Evolutionary conservation across 2,888 invertebrate species (phyloP), one percentile per base, ranked within the genome.

Genomic region (Dioctria linearis): DNA sequence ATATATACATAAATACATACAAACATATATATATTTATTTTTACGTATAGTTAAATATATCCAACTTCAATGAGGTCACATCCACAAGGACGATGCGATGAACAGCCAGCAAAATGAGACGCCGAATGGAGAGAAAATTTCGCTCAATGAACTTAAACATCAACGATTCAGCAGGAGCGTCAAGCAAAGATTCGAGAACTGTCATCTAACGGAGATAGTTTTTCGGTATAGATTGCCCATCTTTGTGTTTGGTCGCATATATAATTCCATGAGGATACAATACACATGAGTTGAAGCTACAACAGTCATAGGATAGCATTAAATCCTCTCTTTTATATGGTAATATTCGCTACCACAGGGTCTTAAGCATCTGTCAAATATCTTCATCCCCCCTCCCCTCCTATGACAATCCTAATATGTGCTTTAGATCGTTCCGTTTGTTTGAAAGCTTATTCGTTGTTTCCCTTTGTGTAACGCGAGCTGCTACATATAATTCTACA

Each of bases 121-220:
- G 25, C 39, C 63, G 78, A 61, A 65, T 51, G 65, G 65, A 40
- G 65, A 65, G 78, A 78, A 78, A 78, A 78, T 78, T 78, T 78
- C 78, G 59, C 78, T 78, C 78, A 78, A 78, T 78, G 66, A 78
- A 78, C 78, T 78, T 65, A 78, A 78, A 25, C 25, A 25, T 25
- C 61, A 63, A 49, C 39, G 39, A 40, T n/a, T 25, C 25, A 25
- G 25, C 25, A 25, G 25, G 25, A 25, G 25, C 25, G 25, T 25
- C 25, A n/a, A 13, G 57, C 57, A 59, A 40, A 66, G 39, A 39
- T 46, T 46, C 5, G 46, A 46, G 46, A 5, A 6, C 8, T 8
- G 46, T 8, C 46, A 46, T 8, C 66, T 40, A n/a, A 25, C 25
- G 25, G 25, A 25, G 25, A 25, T 6, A 9, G 37, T 61, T 13